Base-by-base conservation (phyloP, 2,797 vertebrate species). In the Sebastes melanostomus region DNA sequence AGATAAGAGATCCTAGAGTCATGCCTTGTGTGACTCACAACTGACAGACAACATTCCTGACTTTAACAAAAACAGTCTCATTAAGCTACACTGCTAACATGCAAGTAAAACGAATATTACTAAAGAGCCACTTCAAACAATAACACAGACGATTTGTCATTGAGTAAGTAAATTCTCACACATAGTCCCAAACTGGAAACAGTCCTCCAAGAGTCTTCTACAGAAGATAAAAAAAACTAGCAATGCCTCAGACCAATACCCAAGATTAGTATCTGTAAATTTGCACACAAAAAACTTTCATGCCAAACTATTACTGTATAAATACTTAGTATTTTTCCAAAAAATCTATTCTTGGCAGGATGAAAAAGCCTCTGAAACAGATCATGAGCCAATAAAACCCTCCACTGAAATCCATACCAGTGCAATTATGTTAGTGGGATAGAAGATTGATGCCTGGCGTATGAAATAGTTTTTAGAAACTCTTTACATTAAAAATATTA, bases 1-100 rank as follows among this genome's bases (percentile, higher is more conserved):
- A 62, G 67, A 81, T 71, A 80, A 77, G 30, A 75, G 13, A 65
- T 76, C 65, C 34, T 2, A 38, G 42, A 59, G 67, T 20, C 3
- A 3, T 29, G 30, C 24, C 61, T 8, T 52, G 11, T 22, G 27
- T 54, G 66, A 63, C 56, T 60, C 34, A 14, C 3, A 30, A 27
- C 50, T 36, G 59, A 66, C 6, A 66, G 16, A 62, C 6, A 46
- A 4, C 8, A 60, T 25, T 60, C 29, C 32, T 32, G 27, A 52
- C 6, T 56, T 66, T n/a, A 4, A 42, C 12, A 69, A 13, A 24
- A n/a, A 56, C 9, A 70, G 5, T 27, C 16, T 29, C 8, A 25
- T 50, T 56, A 34, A n/a, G n/a, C n/a, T n/a, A n/a, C n/a, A n/a
- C n/a, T n/a, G n/a, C n/a, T 56, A 25, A 58, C 24, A 36, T 55